A percentile compares a stretch with the other conserved stretches of the same genome.
Evolutionary conservation across 2,113 vertebrate genomes (phyloP).

Genomic region (Ciconia stormi): DNA sequence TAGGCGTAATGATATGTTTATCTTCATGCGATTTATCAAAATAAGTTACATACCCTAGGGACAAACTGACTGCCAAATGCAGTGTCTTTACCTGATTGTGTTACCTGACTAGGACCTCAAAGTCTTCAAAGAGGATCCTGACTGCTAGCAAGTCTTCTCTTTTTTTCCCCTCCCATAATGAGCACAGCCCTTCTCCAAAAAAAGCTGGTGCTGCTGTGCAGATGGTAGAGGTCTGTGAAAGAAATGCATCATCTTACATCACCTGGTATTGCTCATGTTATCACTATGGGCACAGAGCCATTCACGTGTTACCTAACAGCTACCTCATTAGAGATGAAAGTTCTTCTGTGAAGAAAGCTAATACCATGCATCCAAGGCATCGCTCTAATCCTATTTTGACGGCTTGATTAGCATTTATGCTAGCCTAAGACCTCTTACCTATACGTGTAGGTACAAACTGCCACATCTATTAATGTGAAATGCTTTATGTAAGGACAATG

Average conservation of each 20-base stretch:
- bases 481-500: not conserved
- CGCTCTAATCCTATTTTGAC: not conserved
- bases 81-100: not conserved
- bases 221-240: not conserved
- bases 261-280: not conserved
- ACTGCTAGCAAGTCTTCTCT: not conserved
- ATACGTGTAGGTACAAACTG: fast-evolving
- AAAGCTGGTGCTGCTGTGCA: not conserved
- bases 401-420: not conserved
- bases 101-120: not conserved
- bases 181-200: not conserved
- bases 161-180: not conserved
- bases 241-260: not conserved
- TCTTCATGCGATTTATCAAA: not conserved
- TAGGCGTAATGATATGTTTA: not conserved
- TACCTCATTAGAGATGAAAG: not conserved
- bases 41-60: not conserved
- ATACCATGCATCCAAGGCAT: not conserved
- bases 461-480: fast-evolving
- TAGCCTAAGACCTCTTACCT: not conserved
- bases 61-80: not conserved
- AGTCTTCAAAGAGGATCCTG: not conserved
- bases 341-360: not conserved
- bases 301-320: not conserved
- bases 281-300: not conserved